Conservation (phyloP, 2,113 vertebrate genomes). For the Phyllostomus discolor region DNA sequence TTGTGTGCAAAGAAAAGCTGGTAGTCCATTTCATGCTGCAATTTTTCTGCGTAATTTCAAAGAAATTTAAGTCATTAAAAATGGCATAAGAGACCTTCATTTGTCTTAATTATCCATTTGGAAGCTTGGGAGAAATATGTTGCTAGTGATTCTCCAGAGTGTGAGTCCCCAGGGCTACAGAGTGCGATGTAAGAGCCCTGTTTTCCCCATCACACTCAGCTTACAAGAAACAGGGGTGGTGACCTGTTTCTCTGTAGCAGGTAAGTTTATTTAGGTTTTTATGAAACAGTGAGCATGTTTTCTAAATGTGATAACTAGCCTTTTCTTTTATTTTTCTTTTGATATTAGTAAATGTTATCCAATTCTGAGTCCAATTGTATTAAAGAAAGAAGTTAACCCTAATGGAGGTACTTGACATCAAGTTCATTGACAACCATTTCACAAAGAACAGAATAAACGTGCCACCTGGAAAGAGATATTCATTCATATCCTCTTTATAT, state of each 20-base stretch:
- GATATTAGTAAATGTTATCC: not conserved
- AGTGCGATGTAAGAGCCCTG: not conserved
- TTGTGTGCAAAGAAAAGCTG: not conserved
- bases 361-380: not conserved
- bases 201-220: rapidly evolving
- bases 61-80: not conserved
- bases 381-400: not conserved
- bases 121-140: not conserved
- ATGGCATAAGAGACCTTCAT: not conserved
- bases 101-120: not conserved
- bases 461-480: not conserved
- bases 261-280: not conserved
- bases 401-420: not conserved
- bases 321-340: not conserved
- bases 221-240: not conserved
- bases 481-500: not conserved
- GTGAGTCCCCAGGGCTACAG: not conserved
- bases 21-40: not conserved
- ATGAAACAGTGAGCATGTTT: not conserved
- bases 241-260: not conserved
- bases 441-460: not conserved
- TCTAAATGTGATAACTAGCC: not conserved
- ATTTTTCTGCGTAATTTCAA: not conserved
- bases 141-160: not conserved
- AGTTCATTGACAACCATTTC: not conserved